Conservation (phyloP, 2,888 invertebrate genomes). For the Maniola hyperantus region DNA sequence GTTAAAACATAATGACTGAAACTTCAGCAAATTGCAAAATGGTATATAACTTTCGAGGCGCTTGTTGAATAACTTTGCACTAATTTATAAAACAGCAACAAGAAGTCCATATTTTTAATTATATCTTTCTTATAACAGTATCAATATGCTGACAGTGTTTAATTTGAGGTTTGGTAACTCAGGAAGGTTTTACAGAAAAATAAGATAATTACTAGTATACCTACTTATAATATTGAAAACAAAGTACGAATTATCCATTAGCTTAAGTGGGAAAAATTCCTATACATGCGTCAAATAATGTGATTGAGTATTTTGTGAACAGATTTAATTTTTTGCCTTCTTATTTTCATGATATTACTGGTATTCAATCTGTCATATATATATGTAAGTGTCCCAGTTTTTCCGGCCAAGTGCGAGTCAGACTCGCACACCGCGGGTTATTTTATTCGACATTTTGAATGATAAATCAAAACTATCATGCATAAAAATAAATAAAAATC, state of each 20-base stretch:
- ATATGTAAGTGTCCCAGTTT: no score
- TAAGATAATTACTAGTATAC: neutral
- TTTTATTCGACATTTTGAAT: no score
- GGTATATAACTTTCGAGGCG: conserved; percentile 14
- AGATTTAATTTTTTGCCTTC: neutral
- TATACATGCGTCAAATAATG: conserved; percentile 2
- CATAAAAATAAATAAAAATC: no score
- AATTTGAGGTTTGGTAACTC: neutral
- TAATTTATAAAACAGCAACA: conserved; percentile 5
- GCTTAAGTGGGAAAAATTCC: conserved; percentile 9
- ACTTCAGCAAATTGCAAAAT: conserved; percentile 6
- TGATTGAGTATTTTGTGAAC: conserved; percentile 8
- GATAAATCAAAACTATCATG: no score
- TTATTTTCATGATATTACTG: neutral
- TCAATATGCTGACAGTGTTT: neutral
- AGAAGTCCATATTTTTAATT: conserved; percentile 1
- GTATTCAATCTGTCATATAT: no score
- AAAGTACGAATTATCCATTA: conserved; percentile 13
- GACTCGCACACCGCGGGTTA: no score
- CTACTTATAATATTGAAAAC: neutral
- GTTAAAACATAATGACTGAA: conserved; percentile 25
- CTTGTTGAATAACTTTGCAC: conserved; percentile 8
- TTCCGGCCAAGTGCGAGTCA: no score
- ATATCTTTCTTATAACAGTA: neutral
- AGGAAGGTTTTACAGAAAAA: neutral